A percentile compares a stretch with the other conserved stretches of the same genome.
phyloP scores from a whole-genome alignment of 2,888 invertebrate genomes.

The Clitarchus hookeri region DNA sequence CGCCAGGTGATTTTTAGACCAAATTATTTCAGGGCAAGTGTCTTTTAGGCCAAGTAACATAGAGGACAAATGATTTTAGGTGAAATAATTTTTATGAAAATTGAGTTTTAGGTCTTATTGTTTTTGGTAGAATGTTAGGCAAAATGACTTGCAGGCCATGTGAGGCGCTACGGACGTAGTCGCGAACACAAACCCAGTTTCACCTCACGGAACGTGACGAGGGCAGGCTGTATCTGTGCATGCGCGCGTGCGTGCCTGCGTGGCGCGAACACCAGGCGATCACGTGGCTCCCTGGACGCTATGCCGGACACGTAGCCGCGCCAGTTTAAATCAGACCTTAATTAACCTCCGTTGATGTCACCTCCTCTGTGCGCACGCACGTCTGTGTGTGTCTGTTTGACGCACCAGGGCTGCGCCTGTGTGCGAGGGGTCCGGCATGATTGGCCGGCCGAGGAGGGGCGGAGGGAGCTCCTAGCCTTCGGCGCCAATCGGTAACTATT shows the following conservation, averaged over 20 bases:
- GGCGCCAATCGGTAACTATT: not conserved
- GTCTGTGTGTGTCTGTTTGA: not conserved
- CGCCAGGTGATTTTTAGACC: too few relatives aligned
- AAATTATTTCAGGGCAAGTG: too few relatives aligned
- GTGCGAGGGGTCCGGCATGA: not conserved
- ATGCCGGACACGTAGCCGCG: not conserved
- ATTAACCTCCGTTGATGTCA: not conserved
- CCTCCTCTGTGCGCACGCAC: not conserved
- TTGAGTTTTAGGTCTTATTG: too few relatives aligned
- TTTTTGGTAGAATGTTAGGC: too few relatives aligned
- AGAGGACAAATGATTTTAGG: too few relatives aligned
- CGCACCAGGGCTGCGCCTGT: not conserved
- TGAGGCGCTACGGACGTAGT: too few relatives aligned
- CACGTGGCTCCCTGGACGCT: not conserved
- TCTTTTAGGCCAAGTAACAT: too few relatives aligned
- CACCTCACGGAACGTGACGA: too few relatives aligned
- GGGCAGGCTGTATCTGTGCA: not conserved
- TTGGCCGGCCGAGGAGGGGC: not conserved
- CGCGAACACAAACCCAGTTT: too few relatives aligned
- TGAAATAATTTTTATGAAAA: too few relatives aligned
- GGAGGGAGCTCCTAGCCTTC: not conserved
- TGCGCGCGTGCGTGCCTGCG: not conserved
- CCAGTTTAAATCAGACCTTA: conserved; percentile 14
- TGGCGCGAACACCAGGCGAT: not conserved
- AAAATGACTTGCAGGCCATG: too few relatives aligned